Evolutionary conservation across 2,888 invertebrate genomes (phyloP), one percentile per base, ranked within the genome.

Genomic region (Rutpela maculata): DNA sequence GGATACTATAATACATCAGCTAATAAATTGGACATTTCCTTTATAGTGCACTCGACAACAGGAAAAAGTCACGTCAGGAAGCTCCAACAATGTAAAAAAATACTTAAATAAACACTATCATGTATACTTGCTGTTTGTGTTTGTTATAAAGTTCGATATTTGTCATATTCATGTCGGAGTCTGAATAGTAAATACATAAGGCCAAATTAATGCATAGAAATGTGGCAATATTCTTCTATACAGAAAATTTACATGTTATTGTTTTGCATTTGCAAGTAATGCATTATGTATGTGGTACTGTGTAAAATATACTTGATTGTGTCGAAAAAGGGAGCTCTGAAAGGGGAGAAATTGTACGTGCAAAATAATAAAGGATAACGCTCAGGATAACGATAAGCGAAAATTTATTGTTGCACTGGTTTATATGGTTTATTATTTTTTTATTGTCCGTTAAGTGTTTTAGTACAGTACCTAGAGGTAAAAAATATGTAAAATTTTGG

Each of bases 231-330:
- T 65, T 43, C 43, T 12, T 12, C 1, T 38, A 17, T 19, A 11
- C 7, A 6, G 6, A 65, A 19, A 43, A 65, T 65, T 43, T 65
- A 19, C 65, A 65, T 65, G 35, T 65, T 43, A 38, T 43, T 65
- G 50, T n/a, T 50, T 50, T 50, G 50, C n/a, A 50, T 50, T n/a
- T 12, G 50, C 50, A 50, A 50, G n/a, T 2, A n/a, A 50, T 50
- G n/a, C 50, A 50, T 50, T 50, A 50, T 50, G 12, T 50, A 50
- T 50, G n/a, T 7, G 1, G 50, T n/a, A 50, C 50, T 2, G 50
- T 50, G 6, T 50, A n/a, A 50, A 50, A 50, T 50, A 50, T 50
- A n/a, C n/a, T 50, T 50, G 50, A n/a, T 15, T 12, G 5, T 50
- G 3, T 0, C 50, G 50, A n/a, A 50, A 43, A 50, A 17, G 15